Base-by-base conservation (phyloP, 2,888 invertebrate genomes). In the Melipona beecheii region DNA sequence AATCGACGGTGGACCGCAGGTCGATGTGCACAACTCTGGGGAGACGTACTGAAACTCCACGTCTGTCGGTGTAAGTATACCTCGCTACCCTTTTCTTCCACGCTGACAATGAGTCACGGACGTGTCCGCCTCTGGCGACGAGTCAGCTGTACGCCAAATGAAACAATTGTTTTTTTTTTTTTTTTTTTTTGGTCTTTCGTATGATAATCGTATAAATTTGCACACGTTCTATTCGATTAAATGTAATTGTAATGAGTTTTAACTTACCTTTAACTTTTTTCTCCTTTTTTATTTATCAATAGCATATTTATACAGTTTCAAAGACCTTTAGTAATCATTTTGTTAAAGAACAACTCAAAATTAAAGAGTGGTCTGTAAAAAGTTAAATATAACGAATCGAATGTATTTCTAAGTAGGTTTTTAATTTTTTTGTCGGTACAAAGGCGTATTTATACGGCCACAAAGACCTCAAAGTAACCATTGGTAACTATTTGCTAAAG, bases 11-110 rank as follows among this genome's bases (percentile, higher is more conserved):
- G 88, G 81, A 56, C 87, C 87, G 74, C 65, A 89, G 83, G 89
- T 89, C 90, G 89, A 89, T 89, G 89, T 89, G 85, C 90, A 84
- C 78, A 78, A 83, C 77, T 75, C 83, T 74, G 73, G 82, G 72
- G 78, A 73, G 76, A 80, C 81, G 74, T 75, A 76, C 85, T 75
- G 90, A 87, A 80, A 85, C 85, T 83, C 80, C 73, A 83, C 90
- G 81, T 86, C 87, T 73, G 84, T 87, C 85, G 68, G 85, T 79
- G 89, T 89, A 83, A 89, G 89, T 89, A 75, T 54, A 86, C 49
- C 69, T 19, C 65, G 50, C 78, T 75, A 58, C 64, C 70, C 62
- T 72, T 68, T 54, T 60, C 19, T 54, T 27, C 13, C 54, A 27
- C 72, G 71, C 43, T 68, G 60, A 87, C 81, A 83, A 81, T 87